A percentile compares a stretch with the other conserved stretches of the same genome.
Evolutionary conservation across 2,113 vertebrate species (phyloP).

Genomic region (Eulemur macaco): DNA sequence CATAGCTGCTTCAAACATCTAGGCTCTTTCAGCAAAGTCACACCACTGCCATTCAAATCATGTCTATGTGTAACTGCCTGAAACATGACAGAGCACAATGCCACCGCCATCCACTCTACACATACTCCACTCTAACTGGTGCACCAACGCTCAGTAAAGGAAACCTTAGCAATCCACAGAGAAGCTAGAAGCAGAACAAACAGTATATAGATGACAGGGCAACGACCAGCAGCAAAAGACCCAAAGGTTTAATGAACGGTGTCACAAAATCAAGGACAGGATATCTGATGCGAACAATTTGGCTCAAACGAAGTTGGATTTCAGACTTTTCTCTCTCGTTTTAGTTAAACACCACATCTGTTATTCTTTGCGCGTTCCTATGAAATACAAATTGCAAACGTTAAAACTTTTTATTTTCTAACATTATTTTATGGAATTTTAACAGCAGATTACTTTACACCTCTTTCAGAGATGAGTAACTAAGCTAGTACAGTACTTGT

Average conservation of each 20-base stretch:
- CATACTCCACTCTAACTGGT: background rate
- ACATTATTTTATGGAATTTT: background rate
- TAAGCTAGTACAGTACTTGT: background rate
- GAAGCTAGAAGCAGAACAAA: background rate
- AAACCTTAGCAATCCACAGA: background rate
- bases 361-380: background rate
- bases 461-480: background rate
- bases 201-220: background rate
- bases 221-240: background rate
- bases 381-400: background rate
- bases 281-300: background rate
- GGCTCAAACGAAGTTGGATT: background rate
- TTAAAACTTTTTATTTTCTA: background rate
- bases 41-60: background rate
- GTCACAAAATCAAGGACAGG: background rate
- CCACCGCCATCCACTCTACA: too few relatives aligned
- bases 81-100: background rate
- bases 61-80: background rate
- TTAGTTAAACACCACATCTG: background rate
- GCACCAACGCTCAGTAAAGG: background rate
- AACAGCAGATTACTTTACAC: background rate
- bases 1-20: background rate
- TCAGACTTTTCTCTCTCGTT: background rate
- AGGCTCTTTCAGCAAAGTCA: background rate
- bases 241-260: background rate